Conservation (phyloP, 2,888 invertebrate genomes). For the Bedellia somnulentella region DNA sequence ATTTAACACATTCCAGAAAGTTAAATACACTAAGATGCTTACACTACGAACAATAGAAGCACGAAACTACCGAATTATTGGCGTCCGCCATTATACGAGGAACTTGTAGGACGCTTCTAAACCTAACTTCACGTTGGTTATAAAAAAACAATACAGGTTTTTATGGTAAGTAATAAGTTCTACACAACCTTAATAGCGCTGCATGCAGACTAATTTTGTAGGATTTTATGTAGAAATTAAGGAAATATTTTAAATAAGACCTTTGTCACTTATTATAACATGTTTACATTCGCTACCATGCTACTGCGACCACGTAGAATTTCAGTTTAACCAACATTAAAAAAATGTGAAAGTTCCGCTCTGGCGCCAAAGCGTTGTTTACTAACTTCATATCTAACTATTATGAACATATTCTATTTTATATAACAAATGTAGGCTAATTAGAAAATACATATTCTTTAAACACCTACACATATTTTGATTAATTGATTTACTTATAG, state of each 20-base stretch:
- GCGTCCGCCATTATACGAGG: conserved; percentile 59
- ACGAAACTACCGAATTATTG: conserved; percentile 59
- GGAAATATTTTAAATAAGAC: too few relatives aligned
- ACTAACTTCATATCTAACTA: too few relatives aligned
- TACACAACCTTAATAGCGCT: too few relatives aligned
- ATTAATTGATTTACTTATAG: too few relatives aligned
- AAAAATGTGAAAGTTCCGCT: conserved; percentile 31
- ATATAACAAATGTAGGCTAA: too few relatives aligned
- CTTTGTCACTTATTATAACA: conserved; percentile 21
- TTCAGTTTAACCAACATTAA: conserved; percentile 35
- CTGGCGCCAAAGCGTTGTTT: conserved; percentile 55
- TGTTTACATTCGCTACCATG: conserved; percentile 55
- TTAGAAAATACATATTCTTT: too few relatives aligned
- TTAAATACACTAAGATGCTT: conserved; percentile 29
- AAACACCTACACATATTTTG: too few relatives aligned
- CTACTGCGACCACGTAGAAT: conserved; percentile 54
- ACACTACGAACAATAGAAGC: conserved; percentile 56
- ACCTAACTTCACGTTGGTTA: conserved; percentile 56
- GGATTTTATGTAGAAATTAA: too few relatives aligned
- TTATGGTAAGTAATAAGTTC: neutral
- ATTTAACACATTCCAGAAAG: conserved; percentile 39
- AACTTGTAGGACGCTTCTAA: conserved; percentile 55
- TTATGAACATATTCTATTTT: too few relatives aligned
- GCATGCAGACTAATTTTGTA: too few relatives aligned
- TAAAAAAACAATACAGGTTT: conserved; percentile 26